phyloP scores from a whole-genome alignment of 2,888 invertebrate genomes.

The Lithophane semibrunnea region DNA sequence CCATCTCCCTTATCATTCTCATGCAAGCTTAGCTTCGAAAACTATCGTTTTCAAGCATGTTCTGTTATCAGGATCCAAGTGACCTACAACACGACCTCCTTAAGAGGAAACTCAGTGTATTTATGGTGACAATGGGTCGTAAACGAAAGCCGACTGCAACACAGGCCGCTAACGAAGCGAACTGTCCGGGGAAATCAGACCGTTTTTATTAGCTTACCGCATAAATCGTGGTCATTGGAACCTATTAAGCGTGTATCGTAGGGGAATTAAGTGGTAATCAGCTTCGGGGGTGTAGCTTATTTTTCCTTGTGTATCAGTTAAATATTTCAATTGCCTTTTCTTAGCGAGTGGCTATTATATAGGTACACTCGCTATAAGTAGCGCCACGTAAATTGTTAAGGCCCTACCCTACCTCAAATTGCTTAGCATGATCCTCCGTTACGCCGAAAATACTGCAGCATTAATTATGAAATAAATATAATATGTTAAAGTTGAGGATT shows the following conservation, averaged over 20 bases:
- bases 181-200: slow-evolving; percentile 83
- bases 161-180: slow-evolving; percentile 78
- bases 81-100: slow-evolving; percentile 52
- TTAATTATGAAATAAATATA: too few species aligned
- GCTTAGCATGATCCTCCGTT: too few species aligned
- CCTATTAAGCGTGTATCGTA: slow-evolving; percentile 75
- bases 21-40: slow-evolving; percentile 5
- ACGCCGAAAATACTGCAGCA: too few species aligned
- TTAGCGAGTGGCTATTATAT: background rate
- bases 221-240: slow-evolving; percentile 78
- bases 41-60: slow-evolving; percentile 23
- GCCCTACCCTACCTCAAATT: too few species aligned
- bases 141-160: slow-evolving; percentile 70
- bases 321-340: slow-evolving; percentile 23
- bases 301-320: slow-evolving; percentile 11
- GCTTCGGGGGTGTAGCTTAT: slow-evolving; percentile 28
- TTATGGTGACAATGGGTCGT: slow-evolving; percentile 75
- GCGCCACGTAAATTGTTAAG: background rate
- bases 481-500: too few species aligned
- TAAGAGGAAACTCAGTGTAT: slow-evolving; percentile 70
- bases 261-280: slow-evolving; percentile 66
- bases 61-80: slow-evolving; percentile 46
- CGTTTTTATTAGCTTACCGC: slow-evolving; percentile 82
- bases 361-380: background rate
- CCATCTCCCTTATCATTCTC: background rate